Base-by-base conservation (phyloP, 2,113 vertebrate species). In the Sminthopsis crassicaudata region DNA sequence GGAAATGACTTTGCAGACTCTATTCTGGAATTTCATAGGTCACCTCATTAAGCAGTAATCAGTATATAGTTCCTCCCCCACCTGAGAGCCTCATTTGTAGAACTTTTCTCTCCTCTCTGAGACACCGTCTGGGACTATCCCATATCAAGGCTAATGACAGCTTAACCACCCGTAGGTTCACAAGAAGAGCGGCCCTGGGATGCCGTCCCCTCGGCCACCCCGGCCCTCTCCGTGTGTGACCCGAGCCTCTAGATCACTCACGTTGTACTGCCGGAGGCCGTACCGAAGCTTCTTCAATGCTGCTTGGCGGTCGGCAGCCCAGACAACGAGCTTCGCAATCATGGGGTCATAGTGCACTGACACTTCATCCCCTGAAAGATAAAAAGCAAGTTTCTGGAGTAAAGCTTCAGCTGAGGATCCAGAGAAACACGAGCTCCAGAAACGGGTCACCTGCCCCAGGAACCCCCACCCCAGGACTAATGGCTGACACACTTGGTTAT, bases 291-390 rank as follows among this genome's bases (percentile, higher is more conserved):
- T 99, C n/a, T 98, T 98, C 96, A 99, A 98, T 3, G 99, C 99
- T 2, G 99, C 99, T 30, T 97, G 98, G 1, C 99, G 99, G 97
- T 99, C 99, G 92, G 99, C 98, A 2, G 99, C 99, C 99, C 99
- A 99, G 3, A 99, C 99, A 2, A 99, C 99, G 0, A 99, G 98
- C 96, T 99, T 99, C 0, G 99, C 99, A 46, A 99, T 99, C 99
- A 99, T 99, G 1, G 99, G 99, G 95, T 99, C 99, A 26, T 99
- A 99, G 92, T 99, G 99, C 90, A 99, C 98, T 0, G 99, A 99
- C 91, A 99, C 99, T 52, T 99, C 99, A 91, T 99, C 99, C 89
- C 99, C 99, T 99, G 91, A 54, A 98, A 97, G 0, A 89, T 0
- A 96, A 1, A 95, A 92, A 51, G 19, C 50, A 91, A 7, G n/a